A percentile compares a stretch with the other conserved stretches of the same genome.
These are phyloP conservation scores for Phrynosoma platyrhinos DNA, from an alignment of 2,113 vertebrate species.

Conservation along the genomic window DNA sequence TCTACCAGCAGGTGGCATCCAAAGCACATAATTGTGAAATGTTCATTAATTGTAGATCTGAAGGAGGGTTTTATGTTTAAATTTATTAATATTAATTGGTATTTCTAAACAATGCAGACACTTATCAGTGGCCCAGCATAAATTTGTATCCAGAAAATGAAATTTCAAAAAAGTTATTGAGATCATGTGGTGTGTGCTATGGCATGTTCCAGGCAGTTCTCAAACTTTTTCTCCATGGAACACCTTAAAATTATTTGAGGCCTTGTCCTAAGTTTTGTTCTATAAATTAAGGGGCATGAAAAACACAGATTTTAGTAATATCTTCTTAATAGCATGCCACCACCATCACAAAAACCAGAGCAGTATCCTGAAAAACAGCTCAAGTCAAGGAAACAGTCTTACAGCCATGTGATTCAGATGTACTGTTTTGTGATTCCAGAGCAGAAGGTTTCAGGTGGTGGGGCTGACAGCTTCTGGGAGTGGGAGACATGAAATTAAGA, in stretches of 20 bases:
- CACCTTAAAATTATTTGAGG: background rate
- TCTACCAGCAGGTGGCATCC: conserved; percentile 6
- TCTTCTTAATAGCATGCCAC: too few relatives aligned
- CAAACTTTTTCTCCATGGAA: background rate
- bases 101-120: background rate
- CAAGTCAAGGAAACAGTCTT: too few relatives aligned
- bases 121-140: background rate
- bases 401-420: too few relatives aligned
- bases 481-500: too few relatives aligned
- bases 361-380: too few relatives aligned
- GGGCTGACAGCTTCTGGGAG: too few relatives aligned
- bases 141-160: background rate
- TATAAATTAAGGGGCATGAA: background rate
- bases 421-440: too few relatives aligned
- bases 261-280: background rate
- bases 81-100: background rate
- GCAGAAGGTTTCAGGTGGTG: too few relatives aligned
- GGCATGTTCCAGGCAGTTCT: background rate
- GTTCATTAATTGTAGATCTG: background rate
- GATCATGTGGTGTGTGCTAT: background rate
- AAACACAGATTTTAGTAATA: background rate
- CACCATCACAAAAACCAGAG: too few relatives aligned
- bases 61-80: background rate
- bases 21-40: conserved; percentile 3
- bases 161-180: background rate